These are phyloP conservation scores for Neosilurus hyrtlii DNA, from an alignment of 2,797 vertebrate genomes.

Conservation along the genomic window DNA sequence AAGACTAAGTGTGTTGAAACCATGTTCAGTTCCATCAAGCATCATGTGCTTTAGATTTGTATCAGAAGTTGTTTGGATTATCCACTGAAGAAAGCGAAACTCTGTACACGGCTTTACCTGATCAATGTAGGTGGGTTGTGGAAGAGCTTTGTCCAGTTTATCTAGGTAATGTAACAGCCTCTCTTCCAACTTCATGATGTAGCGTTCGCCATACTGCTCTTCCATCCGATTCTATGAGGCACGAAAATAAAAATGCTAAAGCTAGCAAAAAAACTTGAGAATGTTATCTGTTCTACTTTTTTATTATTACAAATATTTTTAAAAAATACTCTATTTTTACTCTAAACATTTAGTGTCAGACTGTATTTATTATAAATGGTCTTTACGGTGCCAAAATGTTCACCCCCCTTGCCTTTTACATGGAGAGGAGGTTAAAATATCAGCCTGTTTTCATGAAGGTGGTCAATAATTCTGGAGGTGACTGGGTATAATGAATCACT, in stretches of 20 bases:
- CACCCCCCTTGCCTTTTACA: neutral
- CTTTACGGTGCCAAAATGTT: neutral
- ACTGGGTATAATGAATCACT: neutral
- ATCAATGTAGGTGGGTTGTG: constrained; percentile 64
- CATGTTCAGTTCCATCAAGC: neutral
- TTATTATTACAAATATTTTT: neutral
- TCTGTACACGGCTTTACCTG: constrained; percentile 56
- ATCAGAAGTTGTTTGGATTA: neutral
- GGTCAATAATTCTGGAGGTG: neutral
- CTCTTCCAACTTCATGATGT: constrained; percentile 71
- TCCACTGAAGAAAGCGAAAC: neutral
- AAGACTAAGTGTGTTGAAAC: neutral
- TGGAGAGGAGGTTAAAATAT: no score
- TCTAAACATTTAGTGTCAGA: neutral
- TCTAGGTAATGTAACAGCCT: constrained; percentile 67
- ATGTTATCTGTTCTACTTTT: neutral
- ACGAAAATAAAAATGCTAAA: neutral
- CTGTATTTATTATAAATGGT: neutral
- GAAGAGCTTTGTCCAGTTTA: constrained; percentile 58
- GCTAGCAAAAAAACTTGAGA: neutral
- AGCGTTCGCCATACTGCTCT: constrained; percentile 69
- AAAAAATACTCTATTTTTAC: neutral
- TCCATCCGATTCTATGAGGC: constrained; percentile 67
- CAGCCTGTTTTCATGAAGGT: neutral
- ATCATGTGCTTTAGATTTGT: neutral